These are phyloP conservation scores for Gallirallus australis DNA, from an alignment of 2,797 vertebrate species.

Conservation along the genomic window DNA sequence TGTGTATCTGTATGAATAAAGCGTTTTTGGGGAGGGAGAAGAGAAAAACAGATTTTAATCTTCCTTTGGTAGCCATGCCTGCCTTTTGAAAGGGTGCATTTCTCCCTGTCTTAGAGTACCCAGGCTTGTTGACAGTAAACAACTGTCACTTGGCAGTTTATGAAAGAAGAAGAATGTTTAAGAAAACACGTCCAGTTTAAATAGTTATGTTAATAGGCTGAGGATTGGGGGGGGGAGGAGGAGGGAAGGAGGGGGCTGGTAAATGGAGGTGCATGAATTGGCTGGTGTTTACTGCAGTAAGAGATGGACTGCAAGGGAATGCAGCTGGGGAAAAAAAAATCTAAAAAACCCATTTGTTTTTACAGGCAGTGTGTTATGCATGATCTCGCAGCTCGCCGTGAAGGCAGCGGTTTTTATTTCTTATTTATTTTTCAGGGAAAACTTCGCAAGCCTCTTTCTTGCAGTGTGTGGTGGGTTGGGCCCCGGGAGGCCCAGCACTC, in stretches of 20 bases:
- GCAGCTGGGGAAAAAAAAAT: not conserved
- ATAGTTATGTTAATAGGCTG: slow-evolving; percentile 46
- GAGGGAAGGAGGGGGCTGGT: not conserved
- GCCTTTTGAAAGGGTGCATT: slow-evolving; percentile 45
- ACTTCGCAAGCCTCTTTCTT: not conserved
- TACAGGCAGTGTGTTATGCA: not conserved
- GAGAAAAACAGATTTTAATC: slow-evolving; percentile 61
- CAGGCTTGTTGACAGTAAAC: slow-evolving; percentile 68
- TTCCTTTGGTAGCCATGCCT: slow-evolving; percentile 21
- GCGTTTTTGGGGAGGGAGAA: slow-evolving; percentile 34
- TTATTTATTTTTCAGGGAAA: not conserved
- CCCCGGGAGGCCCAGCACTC: not conserved
- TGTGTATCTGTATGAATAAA: not conserved
- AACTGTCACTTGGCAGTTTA: slow-evolving; percentile 71
- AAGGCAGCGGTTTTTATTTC: not conserved
- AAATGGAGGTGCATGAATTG: slow-evolving; percentile 33
- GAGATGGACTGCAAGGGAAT: not conserved
- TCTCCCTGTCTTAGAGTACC: slow-evolving; percentile 36
- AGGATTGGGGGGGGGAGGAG: not conserved
- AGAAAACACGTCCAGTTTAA: slow-evolving; percentile 66
- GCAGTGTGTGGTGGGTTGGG: not conserved
- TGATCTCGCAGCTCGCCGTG: slow-evolving; percentile 7
- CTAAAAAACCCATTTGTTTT: not conserved
- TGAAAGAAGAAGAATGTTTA: slow-evolving; percentile 59
- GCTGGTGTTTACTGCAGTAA: not conserved